These are phyloP conservation scores for Puntigrus tetrazona DNA, from an alignment of 2,113 vertebrate genomes.

Conservation along the genomic window DNA sequence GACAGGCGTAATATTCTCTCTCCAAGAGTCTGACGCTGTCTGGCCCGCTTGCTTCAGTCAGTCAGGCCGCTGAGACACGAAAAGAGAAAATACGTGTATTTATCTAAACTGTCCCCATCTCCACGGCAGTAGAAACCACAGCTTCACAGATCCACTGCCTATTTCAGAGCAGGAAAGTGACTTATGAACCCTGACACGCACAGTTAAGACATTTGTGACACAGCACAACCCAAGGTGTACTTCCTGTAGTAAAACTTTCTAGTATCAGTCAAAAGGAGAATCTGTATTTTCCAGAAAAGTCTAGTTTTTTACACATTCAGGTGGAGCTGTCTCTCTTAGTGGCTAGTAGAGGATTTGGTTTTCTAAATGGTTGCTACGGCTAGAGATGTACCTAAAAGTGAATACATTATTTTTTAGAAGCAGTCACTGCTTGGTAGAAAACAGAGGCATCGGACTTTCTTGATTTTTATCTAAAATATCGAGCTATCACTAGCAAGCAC, in stretches of 20 bases:
- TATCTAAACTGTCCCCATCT: slow-evolving; percentile 19
- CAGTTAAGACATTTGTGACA: background rate
- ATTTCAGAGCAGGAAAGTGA: background rate
- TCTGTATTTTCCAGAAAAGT: background rate
- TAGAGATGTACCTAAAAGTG: too few species aligned
- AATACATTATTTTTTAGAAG: too few species aligned
- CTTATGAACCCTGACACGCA: background rate
- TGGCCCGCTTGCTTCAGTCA: background rate
- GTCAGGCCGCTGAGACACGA: background rate
- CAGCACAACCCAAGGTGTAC: background rate
- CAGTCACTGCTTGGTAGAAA: too few species aligned
- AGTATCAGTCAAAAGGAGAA: background rate
- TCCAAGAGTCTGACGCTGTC: background rate
- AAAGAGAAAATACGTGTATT: slow-evolving; percentile 4
- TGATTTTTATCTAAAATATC: too few species aligned
- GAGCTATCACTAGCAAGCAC: too few species aligned
- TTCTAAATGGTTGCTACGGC: background rate
- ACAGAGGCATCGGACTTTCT: too few species aligned
- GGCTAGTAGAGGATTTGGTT: background rate
- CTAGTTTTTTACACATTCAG: background rate
- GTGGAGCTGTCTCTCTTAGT: background rate
- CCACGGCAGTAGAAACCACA: slow-evolving; percentile 1
- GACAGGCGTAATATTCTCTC: background rate
- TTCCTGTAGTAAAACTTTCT: background rate
- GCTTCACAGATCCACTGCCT: background rate